phyloP scores from a whole-genome alignment of 2,888 invertebrate species.

The Chloroclysta siterata region DNA sequence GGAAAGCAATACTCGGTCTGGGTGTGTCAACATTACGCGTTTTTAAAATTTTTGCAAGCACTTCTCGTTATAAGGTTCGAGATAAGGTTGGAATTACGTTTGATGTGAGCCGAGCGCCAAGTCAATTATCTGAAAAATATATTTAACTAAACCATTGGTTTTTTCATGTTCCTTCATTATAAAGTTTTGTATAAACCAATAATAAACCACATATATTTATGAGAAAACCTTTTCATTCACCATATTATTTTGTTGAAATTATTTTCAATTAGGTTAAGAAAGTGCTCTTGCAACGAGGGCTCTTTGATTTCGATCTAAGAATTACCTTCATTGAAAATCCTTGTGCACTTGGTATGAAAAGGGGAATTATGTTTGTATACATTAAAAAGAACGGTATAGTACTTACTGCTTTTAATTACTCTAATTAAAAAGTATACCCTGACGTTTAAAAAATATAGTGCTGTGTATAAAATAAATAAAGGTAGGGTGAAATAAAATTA shows the following conservation, averaged over 20 bases:
- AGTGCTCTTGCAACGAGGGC: slow-evolving; percentile 20
- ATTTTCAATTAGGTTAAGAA: slow-evolving; percentile 18
- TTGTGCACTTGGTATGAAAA: slow-evolving; percentile 11
- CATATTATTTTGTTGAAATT: slow-evolving; percentile 2
- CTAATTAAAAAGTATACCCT: slow-evolving; percentile 18
- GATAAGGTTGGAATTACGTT: not conserved
- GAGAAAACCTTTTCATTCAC: not conserved
- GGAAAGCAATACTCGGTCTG: not conserved
- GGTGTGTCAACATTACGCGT: not conserved
- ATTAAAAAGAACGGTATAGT: slow-evolving; percentile 1
- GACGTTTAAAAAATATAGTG: slow-evolving; percentile 17
- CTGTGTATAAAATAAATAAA: slow-evolving; percentile 33
- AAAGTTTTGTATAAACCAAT: too few relatives aligned
- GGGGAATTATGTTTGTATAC: slow-evolving; percentile 7
- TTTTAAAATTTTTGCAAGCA: not conserved
- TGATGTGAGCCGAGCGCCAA: not conserved
- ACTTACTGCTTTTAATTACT: slow-evolving; percentile 17
- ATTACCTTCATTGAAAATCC: slow-evolving; percentile 11
- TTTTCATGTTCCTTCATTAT: too few relatives aligned
- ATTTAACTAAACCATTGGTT: too few relatives aligned
- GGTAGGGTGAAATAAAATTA: slow-evolving; percentile 38
- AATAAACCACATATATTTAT: too few relatives aligned
- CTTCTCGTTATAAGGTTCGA: not conserved
- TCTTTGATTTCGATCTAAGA: slow-evolving; percentile 16
- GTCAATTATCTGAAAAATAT: not conserved